A percentile compares a stretch with the other conserved stretches of the same genome.
Conservation (phyloP, 2,113 vertebrate species). For the Alectura lathami region DNA sequence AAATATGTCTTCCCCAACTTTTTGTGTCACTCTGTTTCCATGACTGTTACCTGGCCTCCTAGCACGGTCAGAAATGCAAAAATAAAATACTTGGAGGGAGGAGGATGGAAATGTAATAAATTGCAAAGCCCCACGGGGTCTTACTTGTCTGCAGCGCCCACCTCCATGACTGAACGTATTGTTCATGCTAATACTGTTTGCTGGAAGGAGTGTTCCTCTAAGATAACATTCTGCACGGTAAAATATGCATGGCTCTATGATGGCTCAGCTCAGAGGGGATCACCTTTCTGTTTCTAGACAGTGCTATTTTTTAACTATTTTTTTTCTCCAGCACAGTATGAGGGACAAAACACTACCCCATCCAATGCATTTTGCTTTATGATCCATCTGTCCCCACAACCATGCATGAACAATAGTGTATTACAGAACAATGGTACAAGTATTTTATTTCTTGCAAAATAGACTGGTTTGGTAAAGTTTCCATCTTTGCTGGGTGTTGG, state of each 20-base stretch:
- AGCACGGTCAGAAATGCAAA: neutral
- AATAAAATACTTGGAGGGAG: neutral
- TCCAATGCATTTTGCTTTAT: neutral
- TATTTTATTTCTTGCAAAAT: neutral
- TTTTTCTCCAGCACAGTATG: neutral
- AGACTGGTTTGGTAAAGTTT: neutral
- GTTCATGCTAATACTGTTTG: conserved; percentile 21
- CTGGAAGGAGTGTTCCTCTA: conserved; percentile 28
- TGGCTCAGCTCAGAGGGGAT: neutral
- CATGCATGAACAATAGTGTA: neutral
- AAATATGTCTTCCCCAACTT: neutral
- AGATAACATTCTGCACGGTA: conserved; percentile 27
- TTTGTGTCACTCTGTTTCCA: neutral
- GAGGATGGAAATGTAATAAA: neutral
- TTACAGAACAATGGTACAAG: neutral
- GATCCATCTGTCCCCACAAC: neutral
- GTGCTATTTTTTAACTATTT: neutral
- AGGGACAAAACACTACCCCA: neutral
- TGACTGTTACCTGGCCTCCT: neutral
- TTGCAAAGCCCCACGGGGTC: neutral
- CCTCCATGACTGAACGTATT: neutral
- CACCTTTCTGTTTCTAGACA: conserved; percentile 34
- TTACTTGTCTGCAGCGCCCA: neutral
- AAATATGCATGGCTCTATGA: neutral
- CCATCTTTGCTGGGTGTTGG: neutral